Base-by-base conservation (phyloP, 2,888 invertebrate species). In the Lacanobia wlatinum region DNA sequence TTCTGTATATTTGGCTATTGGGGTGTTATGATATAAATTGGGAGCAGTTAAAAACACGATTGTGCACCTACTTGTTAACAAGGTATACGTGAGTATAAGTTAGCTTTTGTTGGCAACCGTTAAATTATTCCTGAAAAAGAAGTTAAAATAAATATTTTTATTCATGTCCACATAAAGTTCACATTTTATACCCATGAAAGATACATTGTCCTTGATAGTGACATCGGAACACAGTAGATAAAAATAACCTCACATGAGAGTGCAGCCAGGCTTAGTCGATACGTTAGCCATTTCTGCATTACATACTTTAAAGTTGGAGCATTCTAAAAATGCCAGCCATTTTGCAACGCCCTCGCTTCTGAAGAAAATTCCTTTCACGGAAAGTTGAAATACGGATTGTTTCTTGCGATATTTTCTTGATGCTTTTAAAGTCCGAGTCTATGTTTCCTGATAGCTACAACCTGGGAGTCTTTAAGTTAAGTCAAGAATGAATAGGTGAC, bases 361-460 rank as follows among this genome's bases (percentile, higher is more conserved):
- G 61, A 66, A 23, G 62, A 50, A 77, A 77, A 78, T 73, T 63
- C 78, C 53, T 77, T 77, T 78, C 14, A 28, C 53, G 58, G 40
- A 40, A 65, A 66, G 21, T 66, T 77, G 62, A 71, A 78, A 52
- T 62, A 53, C 62, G 34, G 34, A 53, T 48, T n/a, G n/a, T n/a
- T n/a, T 65, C 64, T 78, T 59, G 16, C 53, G 21, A 62, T 53
- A 71, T 78, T 71, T 76, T 72, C 55, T 60, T 50, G 60, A 28
- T 46, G 73, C 10, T 40, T 63, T n/a, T 38, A 58, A 28, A 74
- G 18, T 34, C 34, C 2, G 34, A 0, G 34, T 34, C 34, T 34
- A 5, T 6, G 4, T 34, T 34, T 34, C 34, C 34, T 34, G 34
- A 34, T 34, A 34, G 34, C 34, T 34, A 34, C 0, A 34, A 34